These are phyloP conservation scores for Pseudomyrmex dendroicus DNA, from an alignment of 1,140 invertebrate genomes.

Conservation along the genomic window DNA sequence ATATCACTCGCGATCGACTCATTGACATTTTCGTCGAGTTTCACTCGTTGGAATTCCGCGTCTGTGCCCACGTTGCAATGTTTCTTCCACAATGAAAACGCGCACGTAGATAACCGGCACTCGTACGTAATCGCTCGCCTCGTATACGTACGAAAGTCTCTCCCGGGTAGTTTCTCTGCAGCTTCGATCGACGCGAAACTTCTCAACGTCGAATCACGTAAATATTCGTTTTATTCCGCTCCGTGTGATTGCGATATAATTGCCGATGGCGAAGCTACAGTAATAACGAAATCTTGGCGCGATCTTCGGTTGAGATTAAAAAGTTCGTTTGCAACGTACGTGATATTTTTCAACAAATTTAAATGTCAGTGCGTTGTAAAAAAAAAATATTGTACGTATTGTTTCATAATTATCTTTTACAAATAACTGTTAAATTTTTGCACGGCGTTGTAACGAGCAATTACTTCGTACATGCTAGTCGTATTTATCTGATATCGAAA, in stretches of 20 bases:
- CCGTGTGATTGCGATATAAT: slow-evolving; percentile 9
- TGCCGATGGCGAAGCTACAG: not conserved
- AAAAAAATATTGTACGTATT: not conserved
- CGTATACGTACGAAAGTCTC: slow-evolving; percentile 38
- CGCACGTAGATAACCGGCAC: slow-evolving; percentile 59
- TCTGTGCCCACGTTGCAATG: slow-evolving; percentile 69
- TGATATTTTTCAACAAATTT: not conserved
- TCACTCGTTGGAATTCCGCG: slow-evolving; percentile 72
- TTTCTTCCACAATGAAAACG: slow-evolving; percentile 70
- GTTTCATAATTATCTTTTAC: not conserved
- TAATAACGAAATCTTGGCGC: not conserved
- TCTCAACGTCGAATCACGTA: slow-evolving; percentile 3
- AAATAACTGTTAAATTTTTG: not conserved
- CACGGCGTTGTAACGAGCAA: not conserved
- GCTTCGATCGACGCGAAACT: slow-evolving; percentile 32
- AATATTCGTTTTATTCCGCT: not conserved
- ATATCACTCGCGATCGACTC: slow-evolving; percentile 71
- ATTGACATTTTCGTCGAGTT: slow-evolving; percentile 74
- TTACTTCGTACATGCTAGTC: not conserved
- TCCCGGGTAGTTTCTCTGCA: slow-evolving; percentile 42
- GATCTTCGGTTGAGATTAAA: not conserved
- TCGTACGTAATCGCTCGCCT: slow-evolving; percentile 44
- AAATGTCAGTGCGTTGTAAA: not conserved
- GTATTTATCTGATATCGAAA: not conserved
- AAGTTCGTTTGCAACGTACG: not conserved